Evolutionary conservation across 1,140 invertebrate species (phyloP), one percentile per base, ranked within the genome.

Genomic region (Temnothorax nylanderi): DNA sequence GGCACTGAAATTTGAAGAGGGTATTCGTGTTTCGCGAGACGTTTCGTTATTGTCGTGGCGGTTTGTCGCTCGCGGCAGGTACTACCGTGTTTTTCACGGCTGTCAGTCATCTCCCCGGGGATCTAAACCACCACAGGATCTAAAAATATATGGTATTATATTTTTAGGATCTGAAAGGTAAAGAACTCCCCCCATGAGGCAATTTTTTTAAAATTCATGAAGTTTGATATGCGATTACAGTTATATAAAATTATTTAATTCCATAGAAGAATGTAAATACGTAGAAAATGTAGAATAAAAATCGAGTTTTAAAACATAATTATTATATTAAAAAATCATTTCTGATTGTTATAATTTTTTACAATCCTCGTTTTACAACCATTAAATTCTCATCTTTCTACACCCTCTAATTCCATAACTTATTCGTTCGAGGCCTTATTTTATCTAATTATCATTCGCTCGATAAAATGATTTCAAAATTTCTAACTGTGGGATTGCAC

Each of bases 1-100:
- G 72, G 37, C 41, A 78, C 44, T 87, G 69, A 62, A 90, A 90
- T 75, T 89, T 56, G 56, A 82, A 82, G 74, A 89, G 69, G 72
- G 74, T 54, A 77, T 58, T 71, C 49, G 80, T 75, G 80, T 84
- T 84, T 84, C 80, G 18, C 69, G 80, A 84, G 80, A 62, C 44
- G 56, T 82, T 82, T 82, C 67, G 80, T 84, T 84, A 60, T 69
- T 75, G 54, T 49, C 69, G 34, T 21, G 69, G 13, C 41, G 21
- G 80, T 84, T 84, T 84, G 69, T 84, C 80, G 69, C 80, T 8
- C 41, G 69, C 54, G 54, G 80, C 67, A 47, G 10, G 26, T 60
- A 74, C 80, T 60, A 18, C 10, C 26, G 80, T 84, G 69, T 84
- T 84, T 84, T 84, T 84, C 69, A 51, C 41, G 56, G 6, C 78